Base-by-base conservation (phyloP, 2,797 vertebrate species). In the Siniperca undulata region DNA sequence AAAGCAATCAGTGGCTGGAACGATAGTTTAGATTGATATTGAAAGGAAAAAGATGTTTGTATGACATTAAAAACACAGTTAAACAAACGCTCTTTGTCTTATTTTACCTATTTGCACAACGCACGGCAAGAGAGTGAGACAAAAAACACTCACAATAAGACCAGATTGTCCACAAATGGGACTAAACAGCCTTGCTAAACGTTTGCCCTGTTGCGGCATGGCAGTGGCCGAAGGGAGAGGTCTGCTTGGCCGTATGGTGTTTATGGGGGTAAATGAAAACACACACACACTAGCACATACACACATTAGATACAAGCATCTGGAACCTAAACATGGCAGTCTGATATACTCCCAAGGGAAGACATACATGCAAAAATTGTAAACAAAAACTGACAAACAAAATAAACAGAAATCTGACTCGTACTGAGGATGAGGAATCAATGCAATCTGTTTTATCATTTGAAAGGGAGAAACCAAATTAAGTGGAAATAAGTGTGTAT, bases 221-320 rank as follows among this genome's bases (percentile, higher is more conserved):
- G 38, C 67, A 79, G 46, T 81, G 79, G 77, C 86, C 56, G 11
- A 85, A 79, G 83, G 87, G 78, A 86, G 83, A 82, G 48, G 77
- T 86, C 85, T 88, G 80, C 48, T 65, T 62, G 58, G 55, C 77
- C 53, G 34, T 89, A 88, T 91, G 85, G 70, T 81, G 74, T 89
- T 85, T 56, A 73, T 72, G 20, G 70, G 52, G 22, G 58, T 80
- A 80, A 86, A 82, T 77, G 9, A 80, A 85, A 82, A 83, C 62
- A 83, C 60, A 86, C 36, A 66, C 27, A 59, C 30, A 65, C 12
- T 14, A 64, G 17, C 72, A 74, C 80, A 81, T 24, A 72, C 38
- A 73, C 72, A 64, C 66, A 84, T 77, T 76, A 84, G 62, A 85
- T 40, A 73, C n/a, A 79, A 85, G 70, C 83, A 90, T 83, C 84